Conservation (phyloP, 2,888 invertebrate genomes). For the Oeneis ivallda region DNA sequence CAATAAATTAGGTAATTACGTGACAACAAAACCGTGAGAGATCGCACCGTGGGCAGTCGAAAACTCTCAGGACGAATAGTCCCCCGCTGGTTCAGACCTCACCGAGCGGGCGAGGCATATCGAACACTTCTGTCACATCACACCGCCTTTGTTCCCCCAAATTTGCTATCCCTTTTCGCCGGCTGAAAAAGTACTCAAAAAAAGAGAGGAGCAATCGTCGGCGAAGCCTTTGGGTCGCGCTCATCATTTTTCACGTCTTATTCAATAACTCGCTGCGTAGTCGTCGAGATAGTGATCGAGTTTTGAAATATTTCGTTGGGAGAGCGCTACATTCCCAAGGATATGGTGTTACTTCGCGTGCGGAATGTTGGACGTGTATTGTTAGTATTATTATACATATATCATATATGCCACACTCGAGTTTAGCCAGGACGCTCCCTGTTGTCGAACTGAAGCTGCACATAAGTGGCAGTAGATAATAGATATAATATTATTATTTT, state of each 20-base stretch:
- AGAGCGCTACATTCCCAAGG: slow-evolving; percentile 76
- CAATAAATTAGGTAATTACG: slow-evolving; percentile 77
- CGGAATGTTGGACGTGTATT: slow-evolving; percentile 62
- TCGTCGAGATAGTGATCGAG: slow-evolving; percentile 78
- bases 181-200: slow-evolving; percentile 43
- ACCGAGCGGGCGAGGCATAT: slow-evolving; percentile 56
- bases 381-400: slow-evolving; percentile 45
- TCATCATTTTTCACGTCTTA: slow-evolving; percentile 82
- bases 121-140: slow-evolving; percentile 64
- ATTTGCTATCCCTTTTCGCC: slow-evolving; percentile 61
- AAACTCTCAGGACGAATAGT: slow-evolving; percentile 51
- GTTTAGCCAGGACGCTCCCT: slow-evolving; percentile 26
- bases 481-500: not conserved
- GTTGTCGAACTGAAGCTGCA: slow-evolving; percentile 25
- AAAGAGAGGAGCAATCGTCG: slow-evolving; percentile 64
- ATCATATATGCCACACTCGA: slow-evolving; percentile 25
- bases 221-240: slow-evolving; percentile 69
- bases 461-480: not conserved
- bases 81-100: slow-evolving; percentile 74
- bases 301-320: slow-evolving; percentile 79
- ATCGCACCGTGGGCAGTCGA: slow-evolving; percentile 62
- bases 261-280: slow-evolving; percentile 79
- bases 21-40: slow-evolving; percentile 71
- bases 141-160: slow-evolving; percentile 71
- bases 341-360: slow-evolving; percentile 81